Base-by-base conservation (phyloP, 2,797 vertebrate species). In the Cirrhinus mrigala region DNA sequence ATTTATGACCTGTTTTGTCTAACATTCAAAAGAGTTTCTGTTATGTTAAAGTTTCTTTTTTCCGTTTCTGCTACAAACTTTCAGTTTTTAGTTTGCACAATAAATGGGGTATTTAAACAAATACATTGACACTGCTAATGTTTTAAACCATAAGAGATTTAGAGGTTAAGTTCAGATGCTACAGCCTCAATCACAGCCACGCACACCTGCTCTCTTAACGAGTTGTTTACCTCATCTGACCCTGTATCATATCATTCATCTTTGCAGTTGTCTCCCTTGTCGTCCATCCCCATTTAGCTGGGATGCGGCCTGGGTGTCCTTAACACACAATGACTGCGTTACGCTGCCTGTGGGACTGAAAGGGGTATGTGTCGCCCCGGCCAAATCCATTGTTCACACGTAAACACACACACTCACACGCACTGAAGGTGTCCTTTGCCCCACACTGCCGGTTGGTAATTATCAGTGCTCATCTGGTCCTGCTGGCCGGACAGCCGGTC, bases 391-490 rank as follows among this genome's bases (percentile, higher is more conserved):
- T 89, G 85, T 85, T 85, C 75, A 68, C 74, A 52, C 37, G 2
- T 66, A 79, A n/a, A 69, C 81, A 76, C 75, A 79, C 87, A 83
- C 78, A 70, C 85, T 66, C 52, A 75, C 58, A 80, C 15, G 68
- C 69, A 86, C 80, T 85, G 71, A 90, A 87, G 87, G 88, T 90
- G 90, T 89, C 90, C 88, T 90, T 84, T 88, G 86, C 87, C 86
- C 86, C 89, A 87, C 70, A 86, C 86, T 88, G 87, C 87, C 88
- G 64, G 86, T 89, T 83, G 87, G 87, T 89, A 87, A 89, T 90
- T 90, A 89, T 90, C 84, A 50, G 82, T 85, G 84, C 90, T 90
- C 88, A 88, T 89, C 90, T 90, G 86, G 90, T 89, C 90, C 88
- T 89, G 88, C 88, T 90, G 90, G 87, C 87, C 76, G 70, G 87